Percentiles rank a stretch among this genome's conserved stretches.
phyloP scores from a whole-genome alignment of 2,888 invertebrate species.

The Drosophila monieri region DNA sequence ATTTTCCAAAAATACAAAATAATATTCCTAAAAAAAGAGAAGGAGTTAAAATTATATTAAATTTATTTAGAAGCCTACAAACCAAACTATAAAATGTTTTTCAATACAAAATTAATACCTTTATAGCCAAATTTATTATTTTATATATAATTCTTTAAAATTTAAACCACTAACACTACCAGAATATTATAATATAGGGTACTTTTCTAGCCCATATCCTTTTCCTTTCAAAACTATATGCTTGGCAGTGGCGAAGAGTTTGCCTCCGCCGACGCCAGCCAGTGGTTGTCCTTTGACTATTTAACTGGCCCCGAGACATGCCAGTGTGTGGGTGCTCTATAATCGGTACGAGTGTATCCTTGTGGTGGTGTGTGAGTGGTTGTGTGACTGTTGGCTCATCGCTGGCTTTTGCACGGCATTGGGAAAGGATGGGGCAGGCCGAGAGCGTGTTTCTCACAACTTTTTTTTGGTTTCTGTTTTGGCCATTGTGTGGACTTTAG shows the following conservation, averaged over 20 bases:
- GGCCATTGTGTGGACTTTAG: slow-evolving; percentile 40
- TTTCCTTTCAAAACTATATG: slow-evolving; percentile 55
- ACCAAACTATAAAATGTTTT: no score
- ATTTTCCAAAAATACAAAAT: no score
- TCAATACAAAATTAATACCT: no score
- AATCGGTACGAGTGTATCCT: slow-evolving; percentile 18
- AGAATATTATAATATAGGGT: not conserved
- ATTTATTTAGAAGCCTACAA: no score
- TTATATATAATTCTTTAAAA: no score
- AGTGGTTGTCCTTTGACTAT: slow-evolving; percentile 64
- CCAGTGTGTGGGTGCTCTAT: slow-evolving; percentile 45
- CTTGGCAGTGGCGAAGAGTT: slow-evolving; percentile 35
- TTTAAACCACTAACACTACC: no score
- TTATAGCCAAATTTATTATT: no score
- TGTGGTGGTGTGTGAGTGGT: slow-evolving; percentile 7
- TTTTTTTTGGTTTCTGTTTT: slow-evolving; percentile 57
- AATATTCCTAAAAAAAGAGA: no score
- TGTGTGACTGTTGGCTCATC: slow-evolving; percentile 55
- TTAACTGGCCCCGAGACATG: slow-evolving; percentile 56
- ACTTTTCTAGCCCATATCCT: not conserved
- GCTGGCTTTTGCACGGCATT: slow-evolving; percentile 54
- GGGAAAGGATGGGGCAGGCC: slow-evolving; percentile 39
- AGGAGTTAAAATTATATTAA: no score
- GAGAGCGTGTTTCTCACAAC: slow-evolving; percentile 69
- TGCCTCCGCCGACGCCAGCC: slow-evolving; percentile 33